A percentile compares a stretch with the other conserved stretches of the same genome.
Evolutionary conservation across 2,113 vertebrate species (phyloP).

Genomic region (Xiphorhynchus elegans): DNA sequence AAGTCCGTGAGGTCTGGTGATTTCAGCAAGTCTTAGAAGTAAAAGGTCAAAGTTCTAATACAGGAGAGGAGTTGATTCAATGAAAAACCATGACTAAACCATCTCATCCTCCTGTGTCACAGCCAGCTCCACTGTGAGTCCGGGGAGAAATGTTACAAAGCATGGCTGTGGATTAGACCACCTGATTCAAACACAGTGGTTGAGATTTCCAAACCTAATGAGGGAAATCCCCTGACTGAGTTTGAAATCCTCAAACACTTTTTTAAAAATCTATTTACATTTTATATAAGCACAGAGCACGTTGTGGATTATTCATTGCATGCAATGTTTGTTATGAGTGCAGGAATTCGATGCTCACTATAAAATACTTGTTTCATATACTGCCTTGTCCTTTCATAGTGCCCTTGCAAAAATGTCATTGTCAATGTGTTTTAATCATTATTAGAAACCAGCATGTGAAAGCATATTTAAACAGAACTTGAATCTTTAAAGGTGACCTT

Average conservation of each 20-base stretch:
- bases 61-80: background rate
- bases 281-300: background rate
- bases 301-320: background rate
- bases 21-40: constrained; percentile 20
- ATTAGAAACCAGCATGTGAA: background rate
- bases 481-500: constrained; percentile 14
- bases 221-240: constrained; percentile 40
- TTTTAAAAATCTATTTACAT: background rate
- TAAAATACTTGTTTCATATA: background rate
- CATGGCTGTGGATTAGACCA: background rate
- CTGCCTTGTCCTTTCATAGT: constrained; percentile 4
- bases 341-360: constrained; percentile 20
- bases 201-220: constrained; percentile 20
- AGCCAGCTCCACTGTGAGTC: background rate
- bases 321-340: background rate
- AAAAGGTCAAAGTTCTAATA: constrained; percentile 30
- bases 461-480: constrained; percentile 4
- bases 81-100: constrained; percentile 24
- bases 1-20: constrained; percentile 4
- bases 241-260: background rate
- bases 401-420: constrained; percentile 28
- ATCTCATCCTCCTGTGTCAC: background rate
- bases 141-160: background rate
- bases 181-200: background rate
- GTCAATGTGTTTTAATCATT: constrained; percentile 38